Base-by-base conservation (phyloP, 1,140 invertebrate genomes). In the Nymphalis io region DNA sequence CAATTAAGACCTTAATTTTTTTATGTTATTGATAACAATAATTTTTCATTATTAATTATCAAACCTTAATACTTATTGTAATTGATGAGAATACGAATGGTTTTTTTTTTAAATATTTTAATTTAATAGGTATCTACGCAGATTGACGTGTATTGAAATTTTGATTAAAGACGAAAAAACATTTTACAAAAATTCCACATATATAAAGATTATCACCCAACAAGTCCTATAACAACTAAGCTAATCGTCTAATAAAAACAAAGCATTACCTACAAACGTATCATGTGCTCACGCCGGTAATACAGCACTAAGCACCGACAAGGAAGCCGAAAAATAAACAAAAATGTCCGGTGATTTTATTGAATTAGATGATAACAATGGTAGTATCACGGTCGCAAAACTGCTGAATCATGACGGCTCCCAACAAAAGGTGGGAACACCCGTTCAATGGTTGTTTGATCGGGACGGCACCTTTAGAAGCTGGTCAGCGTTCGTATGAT, bases 361-460 rank as follows among this genome's bases (percentile, higher is more conserved):
- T 90, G 88, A 90, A 90, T 90, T 90, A 90, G 85, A 78, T 72
- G 85, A 85, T 87, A 85, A 89, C 88, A 90, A 87, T 89, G 79
- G 78, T 76, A 68, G 68, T 79, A 80, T 75, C 75, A 75, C 66
- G 81, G 79, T 72, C 72, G 70, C 72, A 51, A 72, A 79, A 82
- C 67, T 85, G 88, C 88, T 80, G 82, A 79, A 67, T 90, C 88
- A 90, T 60, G 63, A 70, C 76, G 80, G 87, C 84, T 88, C 75
- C 82, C 83, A 72, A 87, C 84, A 88, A 89, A 88, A 89, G 89
- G 86, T 88, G 87, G 87, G 78, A 89, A 90, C 88, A 89, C 81
- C 79, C 82, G 84, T 75, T 89, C 86, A 88, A 89, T 86, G 79
- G 81, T 69, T 80, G 84, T 85, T 88, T 87, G 87, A 89, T 91